Percentiles rank a stretch among this genome's conserved stretches.
Evolutionary conservation across 2,113 vertebrate genomes (phyloP).

Genomic region (Rhynchomys soricoides): DNA sequence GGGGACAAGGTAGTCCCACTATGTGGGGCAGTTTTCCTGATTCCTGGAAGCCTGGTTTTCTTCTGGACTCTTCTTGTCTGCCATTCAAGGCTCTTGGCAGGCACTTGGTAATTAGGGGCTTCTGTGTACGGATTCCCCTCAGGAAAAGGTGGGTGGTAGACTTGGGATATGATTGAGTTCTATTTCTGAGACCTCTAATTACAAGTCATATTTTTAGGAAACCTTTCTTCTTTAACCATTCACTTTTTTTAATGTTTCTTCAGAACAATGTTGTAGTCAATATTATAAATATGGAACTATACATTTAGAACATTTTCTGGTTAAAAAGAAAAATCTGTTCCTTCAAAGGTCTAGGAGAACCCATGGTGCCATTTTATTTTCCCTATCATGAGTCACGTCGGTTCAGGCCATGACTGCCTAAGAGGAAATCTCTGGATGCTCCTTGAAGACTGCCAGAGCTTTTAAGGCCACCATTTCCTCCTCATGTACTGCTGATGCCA

Average conservation of each 20-base stretch:
- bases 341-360: not conserved
- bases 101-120: not conserved
- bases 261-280: not conserved
- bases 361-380: not conserved
- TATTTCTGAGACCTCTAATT: not conserved
- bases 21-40: not conserved
- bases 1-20: too few species aligned
- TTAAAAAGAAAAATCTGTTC: not conserved
- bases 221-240: not conserved
- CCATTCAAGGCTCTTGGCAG: not conserved
- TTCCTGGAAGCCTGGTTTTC: not conserved
- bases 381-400: not conserved
- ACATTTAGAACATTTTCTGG: not conserved
- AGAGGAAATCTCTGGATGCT: fast-evolving
- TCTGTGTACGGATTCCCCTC: not conserved
- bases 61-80: not conserved
- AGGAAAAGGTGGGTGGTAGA: not conserved
- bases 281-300: not conserved
- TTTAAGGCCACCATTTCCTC: not conserved
- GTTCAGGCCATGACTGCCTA: not conserved
- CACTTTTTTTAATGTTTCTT: not conserved
- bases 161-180: not conserved
- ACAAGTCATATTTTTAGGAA: not conserved
- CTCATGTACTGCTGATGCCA: not conserved
- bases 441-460: fast-evolving